These are phyloP conservation scores for Mimas tiliae DNA, from an alignment of 2,888 invertebrate species.

Conservation along the genomic window DNA sequence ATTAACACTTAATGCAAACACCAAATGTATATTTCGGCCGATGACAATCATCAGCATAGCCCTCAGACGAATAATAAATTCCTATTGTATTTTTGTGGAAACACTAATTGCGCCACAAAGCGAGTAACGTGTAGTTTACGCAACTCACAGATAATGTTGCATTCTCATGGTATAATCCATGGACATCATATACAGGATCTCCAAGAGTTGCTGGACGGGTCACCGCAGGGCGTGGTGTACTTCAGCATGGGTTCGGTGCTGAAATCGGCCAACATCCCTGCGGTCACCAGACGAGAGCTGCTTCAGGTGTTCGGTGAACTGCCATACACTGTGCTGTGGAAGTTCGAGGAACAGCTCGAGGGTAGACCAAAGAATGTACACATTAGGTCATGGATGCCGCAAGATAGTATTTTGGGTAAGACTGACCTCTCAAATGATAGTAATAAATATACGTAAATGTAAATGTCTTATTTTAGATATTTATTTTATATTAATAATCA, in stretches of 20 bases:
- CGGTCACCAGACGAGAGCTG: slow-evolving; percentile 44
- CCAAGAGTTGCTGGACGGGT: slow-evolving; percentile 59
- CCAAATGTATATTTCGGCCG: no score
- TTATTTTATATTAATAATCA: no score
- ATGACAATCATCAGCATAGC: no score
- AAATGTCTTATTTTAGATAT: no score
- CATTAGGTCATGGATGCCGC: slow-evolving; percentile 79
- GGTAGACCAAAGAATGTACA: slow-evolving; percentile 72
- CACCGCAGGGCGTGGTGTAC: slow-evolving; percentile 63
- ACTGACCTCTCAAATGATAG: background rate
- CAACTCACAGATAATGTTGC: no score
- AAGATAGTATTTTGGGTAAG: slow-evolving; percentile 78
- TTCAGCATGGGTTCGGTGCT: slow-evolving; percentile 72
- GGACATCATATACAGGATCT: slow-evolving; percentile 53
- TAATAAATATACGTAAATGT: no score
- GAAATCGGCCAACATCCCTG: slow-evolving; percentile 47
- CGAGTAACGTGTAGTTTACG: no score
- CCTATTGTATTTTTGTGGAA: no score
- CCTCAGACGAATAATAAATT: no score
- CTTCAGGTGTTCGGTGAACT: slow-evolving; percentile 51
- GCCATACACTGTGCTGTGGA: slow-evolving; percentile 73
- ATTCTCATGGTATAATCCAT: no score
- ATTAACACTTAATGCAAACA: no score
- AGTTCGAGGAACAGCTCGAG: slow-evolving; percentile 70
- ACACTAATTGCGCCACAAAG: no score